Percentiles rank a stretch among this genome's conserved stretches.
These are phyloP conservation scores for Rhinichthys osculus DNA, from an alignment of 2,797 vertebrate species.

Conservation along the genomic window DNA sequence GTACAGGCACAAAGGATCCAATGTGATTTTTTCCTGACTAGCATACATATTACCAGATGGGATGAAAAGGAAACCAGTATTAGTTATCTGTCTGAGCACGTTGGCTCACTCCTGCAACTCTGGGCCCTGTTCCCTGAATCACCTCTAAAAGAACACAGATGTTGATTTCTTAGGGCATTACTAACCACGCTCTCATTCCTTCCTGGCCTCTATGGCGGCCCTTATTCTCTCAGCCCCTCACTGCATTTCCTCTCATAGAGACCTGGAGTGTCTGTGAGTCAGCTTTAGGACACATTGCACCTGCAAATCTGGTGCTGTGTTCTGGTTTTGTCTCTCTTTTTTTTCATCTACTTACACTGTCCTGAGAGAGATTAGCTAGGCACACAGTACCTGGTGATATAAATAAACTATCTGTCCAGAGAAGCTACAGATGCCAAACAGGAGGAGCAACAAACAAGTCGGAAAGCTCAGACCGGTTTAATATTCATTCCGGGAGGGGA, in stretches of 20 bases:
- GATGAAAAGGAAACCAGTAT: slow-evolving; percentile 42
- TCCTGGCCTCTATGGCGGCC: slow-evolving; percentile 13
- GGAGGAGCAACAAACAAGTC: slow-evolving; percentile 11
- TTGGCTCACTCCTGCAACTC: slow-evolving; percentile 24
- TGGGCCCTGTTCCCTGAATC: slow-evolving; percentile 36
- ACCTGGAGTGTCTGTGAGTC: slow-evolving; percentile 25
- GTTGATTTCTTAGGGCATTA: slow-evolving; percentile 49
- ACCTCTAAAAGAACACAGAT: slow-evolving; percentile 51
- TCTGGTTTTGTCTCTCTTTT: slow-evolving; percentile 27
- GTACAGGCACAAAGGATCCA: not conserved
- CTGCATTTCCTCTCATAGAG: slow-evolving; percentile 30
- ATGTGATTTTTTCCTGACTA: slow-evolving; percentile 24
- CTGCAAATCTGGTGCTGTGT: slow-evolving; percentile 32
- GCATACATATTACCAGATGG: slow-evolving; percentile 56
- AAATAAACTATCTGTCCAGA: slow-evolving; percentile 47
- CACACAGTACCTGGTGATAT: slow-evolving; percentile 31
- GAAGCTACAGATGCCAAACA: slow-evolving; percentile 12
- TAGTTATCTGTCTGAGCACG: slow-evolving; percentile 19
- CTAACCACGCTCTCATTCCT: slow-evolving; percentile 15
- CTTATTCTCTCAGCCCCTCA: slow-evolving; percentile 11
- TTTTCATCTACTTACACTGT: slow-evolving; percentile 6
- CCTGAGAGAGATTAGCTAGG: slow-evolving; percentile 46
- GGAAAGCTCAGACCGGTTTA: slow-evolving; percentile 33
- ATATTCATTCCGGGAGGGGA: slow-evolving; percentile 46
- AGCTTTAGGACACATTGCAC: slow-evolving; percentile 52